These are phyloP conservation scores for Okamejei kenojei DNA, from an alignment of 2,797 vertebrate species.

Conservation along the genomic window DNA sequence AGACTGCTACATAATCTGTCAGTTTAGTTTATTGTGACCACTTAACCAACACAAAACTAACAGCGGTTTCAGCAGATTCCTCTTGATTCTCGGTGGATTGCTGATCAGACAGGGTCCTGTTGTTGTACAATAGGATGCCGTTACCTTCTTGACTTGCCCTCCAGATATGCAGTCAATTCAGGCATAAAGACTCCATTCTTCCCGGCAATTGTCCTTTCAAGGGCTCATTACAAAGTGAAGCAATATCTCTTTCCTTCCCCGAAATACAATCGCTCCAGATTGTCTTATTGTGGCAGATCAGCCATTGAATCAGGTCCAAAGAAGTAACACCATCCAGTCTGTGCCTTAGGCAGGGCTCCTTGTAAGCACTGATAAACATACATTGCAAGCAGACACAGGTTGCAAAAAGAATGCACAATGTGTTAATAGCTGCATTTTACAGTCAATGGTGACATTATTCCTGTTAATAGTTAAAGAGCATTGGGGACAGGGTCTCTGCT, in stretches of 20 bases:
- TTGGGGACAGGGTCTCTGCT: not conserved
- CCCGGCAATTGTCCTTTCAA: constrained; percentile 42
- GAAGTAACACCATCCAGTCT: not conserved
- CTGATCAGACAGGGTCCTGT: constrained; percentile 43
- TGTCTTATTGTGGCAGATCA: constrained; percentile 44
- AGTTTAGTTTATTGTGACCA: constrained; percentile 41
- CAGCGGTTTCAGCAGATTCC: constrained; percentile 40
- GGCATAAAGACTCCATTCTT: constrained; percentile 46
- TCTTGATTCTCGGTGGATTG: constrained; percentile 42
- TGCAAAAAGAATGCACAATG: constrained; percentile 42
- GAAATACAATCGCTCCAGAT: constrained; percentile 51
- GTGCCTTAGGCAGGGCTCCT: constrained; percentile 46
- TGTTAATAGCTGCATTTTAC: constrained; percentile 46
- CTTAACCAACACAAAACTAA: constrained; percentile 49
- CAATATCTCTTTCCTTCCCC: constrained; percentile 50
- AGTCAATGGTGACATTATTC: constrained; percentile 43
- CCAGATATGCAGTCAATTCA: constrained; percentile 38
- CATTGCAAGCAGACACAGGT: constrained; percentile 42
- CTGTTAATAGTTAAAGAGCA: not conserved
- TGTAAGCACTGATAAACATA: constrained; percentile 47
- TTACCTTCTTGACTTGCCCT: constrained; percentile 39
- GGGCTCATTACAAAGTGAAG: constrained; percentile 50
- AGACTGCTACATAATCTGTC: constrained; percentile 29
- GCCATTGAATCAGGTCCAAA: constrained; percentile 46
- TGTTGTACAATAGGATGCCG: constrained; percentile 34